A percentile compares a stretch with the other conserved stretches of the same genome.
phyloP scores from a whole-genome alignment of 2,888 invertebrate species.

The Blera fallax region DNA sequence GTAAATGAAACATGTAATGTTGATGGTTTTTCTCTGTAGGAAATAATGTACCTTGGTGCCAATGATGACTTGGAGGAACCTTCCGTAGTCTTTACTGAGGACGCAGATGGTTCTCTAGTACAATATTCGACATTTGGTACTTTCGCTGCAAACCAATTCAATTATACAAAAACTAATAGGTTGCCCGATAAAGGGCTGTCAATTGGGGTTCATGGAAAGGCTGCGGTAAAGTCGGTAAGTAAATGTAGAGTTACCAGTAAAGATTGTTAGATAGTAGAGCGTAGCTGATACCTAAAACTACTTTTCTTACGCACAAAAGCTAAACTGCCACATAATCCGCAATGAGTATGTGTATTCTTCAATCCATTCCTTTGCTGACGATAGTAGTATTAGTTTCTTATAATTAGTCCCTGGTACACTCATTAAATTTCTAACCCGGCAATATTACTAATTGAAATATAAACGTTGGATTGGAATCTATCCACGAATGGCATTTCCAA shows the following conservation, averaged over 20 bases:
- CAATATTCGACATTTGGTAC: conserved; percentile 82
- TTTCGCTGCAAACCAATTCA: conserved; percentile 80
- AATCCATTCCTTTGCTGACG: too few species aligned
- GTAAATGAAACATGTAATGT: conserved; percentile 15
- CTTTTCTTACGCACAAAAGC: too few species aligned
- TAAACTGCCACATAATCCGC: too few species aligned
- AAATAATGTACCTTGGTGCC: conserved; percentile 82
- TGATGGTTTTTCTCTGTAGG: conserved; percentile 77
- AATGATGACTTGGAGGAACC: conserved; percentile 81
- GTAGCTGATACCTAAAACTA: too few species aligned
- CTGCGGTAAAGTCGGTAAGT: conserved; percentile 82
- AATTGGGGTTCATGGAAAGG: conserved; percentile 80
- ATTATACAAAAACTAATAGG: conserved; percentile 63
- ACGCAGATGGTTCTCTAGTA: conserved; percentile 73
- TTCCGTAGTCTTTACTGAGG: conserved; percentile 78
- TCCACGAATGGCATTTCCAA: too few species aligned
- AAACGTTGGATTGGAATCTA: too few species aligned
- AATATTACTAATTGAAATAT: too few species aligned
- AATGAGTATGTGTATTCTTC: too few species aligned
- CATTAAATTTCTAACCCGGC: too few species aligned
- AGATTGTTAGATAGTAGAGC: too few species aligned
- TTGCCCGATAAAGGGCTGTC: conserved; percentile 76
- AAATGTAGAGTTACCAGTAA: background rate
- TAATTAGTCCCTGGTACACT: too few species aligned
- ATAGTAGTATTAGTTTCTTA: too few species aligned